Base-by-base conservation (phyloP, 2,888 invertebrate genomes). In the Cephus pulcher region DNA sequence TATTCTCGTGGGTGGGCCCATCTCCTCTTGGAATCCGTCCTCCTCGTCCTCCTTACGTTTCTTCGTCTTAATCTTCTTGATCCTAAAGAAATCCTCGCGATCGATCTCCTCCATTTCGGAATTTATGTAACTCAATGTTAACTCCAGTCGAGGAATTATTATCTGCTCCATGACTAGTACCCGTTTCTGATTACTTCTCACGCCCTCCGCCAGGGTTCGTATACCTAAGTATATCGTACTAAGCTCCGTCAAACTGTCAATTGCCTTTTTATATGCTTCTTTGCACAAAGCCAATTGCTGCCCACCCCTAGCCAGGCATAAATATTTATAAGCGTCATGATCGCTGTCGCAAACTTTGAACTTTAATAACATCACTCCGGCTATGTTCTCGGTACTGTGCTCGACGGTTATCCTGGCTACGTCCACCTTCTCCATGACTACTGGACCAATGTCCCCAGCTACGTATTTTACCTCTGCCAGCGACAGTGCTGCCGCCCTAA, bases 201-300 rank as follows among this genome's bases (percentile, higher is more conserved):
- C 71, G 71, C 12, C 23, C 32, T 71, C 32, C 33, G 4, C 71
- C 71, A 71, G 33, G 71, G 32, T 33, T 32, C 71, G 2, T 71
- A 56, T 56, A 56, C 56, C 23, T 2, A 23, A 56, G 56, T 56
- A 56, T 23, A 56, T 56, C 56, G 56, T 71, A 23, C 32, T 12
- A 15, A 71, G 33, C 33, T 71, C 33, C 32, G 9, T 71, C 71
- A 33, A 15, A 32, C 12, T 12, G 33, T 12, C 71, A 15, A 71
- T 71, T 71, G 32, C 71, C 71, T 33, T 33, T 71, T 3, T 1
- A 4, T 71, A 71, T 4, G 12, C 12, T 32, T 71, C 1, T 11
- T 15, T 71, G 71, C 71, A 71, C n/a, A n/a, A 1, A 35, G 69
- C 92, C 82, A 95, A 92, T 69, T 78, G 75, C 68, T 78, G 78